phyloP scores from a whole-genome alignment of 1,140 invertebrate genomes.

The Arion vulgaris region DNA sequence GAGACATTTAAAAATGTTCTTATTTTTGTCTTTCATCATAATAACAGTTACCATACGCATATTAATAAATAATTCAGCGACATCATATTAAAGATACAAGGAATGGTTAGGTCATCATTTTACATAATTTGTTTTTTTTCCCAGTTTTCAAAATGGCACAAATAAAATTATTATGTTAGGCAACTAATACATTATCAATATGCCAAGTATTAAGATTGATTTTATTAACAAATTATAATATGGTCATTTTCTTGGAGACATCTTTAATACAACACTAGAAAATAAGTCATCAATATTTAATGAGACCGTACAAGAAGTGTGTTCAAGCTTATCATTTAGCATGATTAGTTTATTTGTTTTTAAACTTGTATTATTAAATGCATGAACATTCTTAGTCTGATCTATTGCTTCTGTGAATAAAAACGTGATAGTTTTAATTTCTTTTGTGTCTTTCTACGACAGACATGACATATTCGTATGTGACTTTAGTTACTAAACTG shows the following conservation, averaged over 20 bases:
- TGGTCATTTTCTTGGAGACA: too few relatives aligned
- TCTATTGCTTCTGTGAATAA: too few relatives aligned
- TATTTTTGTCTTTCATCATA: not conserved
- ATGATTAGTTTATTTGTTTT: too few relatives aligned
- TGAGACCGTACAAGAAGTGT: too few relatives aligned
- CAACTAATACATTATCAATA: not conserved
- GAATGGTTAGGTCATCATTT: conserved; percentile 17
- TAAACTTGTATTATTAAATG: too few relatives aligned
- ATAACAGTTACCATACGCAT: not conserved
- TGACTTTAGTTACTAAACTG: too few relatives aligned
- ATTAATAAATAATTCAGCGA: not conserved
- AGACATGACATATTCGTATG: too few relatives aligned
- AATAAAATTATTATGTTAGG: not conserved
- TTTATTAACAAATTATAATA: not conserved
- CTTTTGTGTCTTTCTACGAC: too few relatives aligned
- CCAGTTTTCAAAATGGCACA: conserved; percentile 28
- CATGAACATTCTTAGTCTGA: too few relatives aligned
- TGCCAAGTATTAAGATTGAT: not conserved
- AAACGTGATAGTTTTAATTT: too few relatives aligned
- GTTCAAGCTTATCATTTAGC: too few relatives aligned
- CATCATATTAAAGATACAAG: conserved; percentile 21
- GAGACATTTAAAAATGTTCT: not conserved
- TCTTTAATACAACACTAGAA: not conserved
- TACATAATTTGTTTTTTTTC: not conserved
- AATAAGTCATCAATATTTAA: conserved; percentile 12